Base-by-base conservation (phyloP, 2,888 invertebrate genomes). In the Dolomedes plantarius region DNA sequence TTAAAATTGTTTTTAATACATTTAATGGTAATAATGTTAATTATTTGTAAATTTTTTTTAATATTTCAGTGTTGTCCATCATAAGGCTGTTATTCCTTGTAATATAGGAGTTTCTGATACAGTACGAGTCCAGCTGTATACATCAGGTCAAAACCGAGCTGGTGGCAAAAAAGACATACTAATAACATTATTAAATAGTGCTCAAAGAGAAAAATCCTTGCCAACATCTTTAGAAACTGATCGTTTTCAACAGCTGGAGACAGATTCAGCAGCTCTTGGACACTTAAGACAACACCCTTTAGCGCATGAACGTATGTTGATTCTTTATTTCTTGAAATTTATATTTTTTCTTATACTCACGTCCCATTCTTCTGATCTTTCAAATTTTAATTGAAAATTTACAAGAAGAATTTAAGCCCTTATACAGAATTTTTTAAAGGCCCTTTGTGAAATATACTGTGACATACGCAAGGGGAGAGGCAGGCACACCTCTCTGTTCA, bases 261-360 rank as follows among this genome's bases (percentile, higher is more conserved):
- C 62, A 19, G 75, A 69, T 41, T 3, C 62, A 39, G 56, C 69
- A 31, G 29, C 62, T 28, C 32, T 39, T 9, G 69, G 75, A 0
- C 62, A 69, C 23, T 28, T 75, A 2, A 69, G 74, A 62, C 81
- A 81, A 27, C 68, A 75, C 2, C 81, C 81, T 16, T 31, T 81
- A n/a, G 13, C 46, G 16, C 74, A 81, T 19, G 69, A 75, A 23
- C 50, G 81, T 81, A 75, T 75, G 74, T 27, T 23, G 16, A 29
- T 74, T 75, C 65, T 1, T 29, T 65, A 27, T 11, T 46, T 73
- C 29, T 56, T 23, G 13, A 27, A 23, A n/a, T n/a, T n/a, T n/a
- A n/a, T n/a, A n/a, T n/a, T n/a, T n/a, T n/a, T n/a, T n/a, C n/a
- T n/a, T n/a, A n/a, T n/a, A n/a, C n/a, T n/a, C n/a, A n/a, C n/a